phyloP scores from a whole-genome alignment of 1,140 invertebrate species.

The Latrodectus geometricus region DNA sequence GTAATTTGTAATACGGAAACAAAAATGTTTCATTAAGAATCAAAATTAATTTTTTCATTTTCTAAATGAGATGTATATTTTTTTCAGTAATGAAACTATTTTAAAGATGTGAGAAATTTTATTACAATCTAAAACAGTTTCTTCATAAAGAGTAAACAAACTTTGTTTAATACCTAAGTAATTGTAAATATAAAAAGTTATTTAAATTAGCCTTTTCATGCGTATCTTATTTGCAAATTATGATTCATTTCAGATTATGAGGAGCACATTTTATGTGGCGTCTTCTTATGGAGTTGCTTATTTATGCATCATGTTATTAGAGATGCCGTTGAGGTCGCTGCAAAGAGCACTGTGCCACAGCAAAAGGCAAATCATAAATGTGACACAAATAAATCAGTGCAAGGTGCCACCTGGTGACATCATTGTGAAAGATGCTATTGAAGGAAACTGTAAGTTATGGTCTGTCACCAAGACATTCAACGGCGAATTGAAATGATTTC shows the following conservation, averaged over 20 bases:
- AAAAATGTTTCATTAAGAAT: no score
- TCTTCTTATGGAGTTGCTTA: slow-evolving; percentile 6
- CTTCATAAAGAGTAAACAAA: no score
- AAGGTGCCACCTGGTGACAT: not conserved
- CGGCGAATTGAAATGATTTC: not conserved
- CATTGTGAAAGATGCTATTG: not conserved
- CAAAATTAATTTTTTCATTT: no score
- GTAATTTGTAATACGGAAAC: no score
- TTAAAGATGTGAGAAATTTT: no score
- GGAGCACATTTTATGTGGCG: not conserved
- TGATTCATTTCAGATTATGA: not conserved
- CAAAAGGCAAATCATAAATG: not conserved
- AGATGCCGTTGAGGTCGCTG: slow-evolving; percentile 11
- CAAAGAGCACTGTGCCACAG: not conserved
- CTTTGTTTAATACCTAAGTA: no score
- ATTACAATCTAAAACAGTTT: no score
- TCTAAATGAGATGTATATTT: no score
- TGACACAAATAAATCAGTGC: slow-evolving; percentile 17
- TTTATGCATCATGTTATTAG: not conserved
- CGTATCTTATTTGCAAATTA: not conserved
- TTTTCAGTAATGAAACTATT: no score
- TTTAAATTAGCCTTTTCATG: not conserved
- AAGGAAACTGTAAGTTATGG: slow-evolving; percentile 30
- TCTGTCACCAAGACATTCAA: slow-evolving; percentile 18
- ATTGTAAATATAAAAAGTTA: no score